phyloP scores from a whole-genome alignment of 2,888 invertebrate genomes.

The Caenorhabditis zanzibari region DNA sequence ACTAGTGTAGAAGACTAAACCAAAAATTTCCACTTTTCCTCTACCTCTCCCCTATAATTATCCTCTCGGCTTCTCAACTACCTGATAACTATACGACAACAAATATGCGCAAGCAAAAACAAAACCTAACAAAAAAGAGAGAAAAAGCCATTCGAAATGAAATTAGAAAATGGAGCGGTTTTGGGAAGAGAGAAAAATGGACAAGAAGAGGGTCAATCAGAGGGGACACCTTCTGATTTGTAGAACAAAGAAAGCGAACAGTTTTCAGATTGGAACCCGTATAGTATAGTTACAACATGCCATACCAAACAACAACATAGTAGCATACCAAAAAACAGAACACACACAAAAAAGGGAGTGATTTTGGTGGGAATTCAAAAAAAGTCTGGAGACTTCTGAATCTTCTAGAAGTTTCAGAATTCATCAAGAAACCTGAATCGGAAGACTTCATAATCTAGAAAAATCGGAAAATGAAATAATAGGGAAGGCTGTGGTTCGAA shows the following conservation, averaged over 20 bases:
- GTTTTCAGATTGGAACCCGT: constrained; percentile 27
- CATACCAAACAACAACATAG: constrained; percentile 11
- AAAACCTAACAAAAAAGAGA: not conserved
- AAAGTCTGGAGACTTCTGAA: too few species aligned
- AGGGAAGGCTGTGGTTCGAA: too few species aligned
- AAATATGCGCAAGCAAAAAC: too few species aligned
- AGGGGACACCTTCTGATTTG: constrained; percentile 3
- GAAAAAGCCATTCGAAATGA: not conserved
- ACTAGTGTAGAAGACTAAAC: too few species aligned
- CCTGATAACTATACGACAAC: too few species aligned
- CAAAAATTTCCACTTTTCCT: too few species aligned
- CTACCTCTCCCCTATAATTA: too few species aligned
- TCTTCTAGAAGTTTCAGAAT: too few species aligned
- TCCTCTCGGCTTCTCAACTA: too few species aligned
- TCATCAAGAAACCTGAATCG: too few species aligned
- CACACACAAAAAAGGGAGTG: constrained; percentile 8
- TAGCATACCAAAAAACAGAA: constrained; percentile 25
- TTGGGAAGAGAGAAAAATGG: not conserved
- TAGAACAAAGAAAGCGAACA: constrained; percentile 22
- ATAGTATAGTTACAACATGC: constrained; percentile 61
- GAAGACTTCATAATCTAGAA: not conserved
- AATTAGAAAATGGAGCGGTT: constrained; percentile 20
- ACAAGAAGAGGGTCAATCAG: constrained; percentile 8
- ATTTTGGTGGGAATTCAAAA: not conserved
- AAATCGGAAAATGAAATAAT: constrained; percentile 3